These are phyloP conservation scores for Drosophila hydei DNA, from an alignment of 1,140 invertebrate species.

Conservation along the genomic window DNA sequence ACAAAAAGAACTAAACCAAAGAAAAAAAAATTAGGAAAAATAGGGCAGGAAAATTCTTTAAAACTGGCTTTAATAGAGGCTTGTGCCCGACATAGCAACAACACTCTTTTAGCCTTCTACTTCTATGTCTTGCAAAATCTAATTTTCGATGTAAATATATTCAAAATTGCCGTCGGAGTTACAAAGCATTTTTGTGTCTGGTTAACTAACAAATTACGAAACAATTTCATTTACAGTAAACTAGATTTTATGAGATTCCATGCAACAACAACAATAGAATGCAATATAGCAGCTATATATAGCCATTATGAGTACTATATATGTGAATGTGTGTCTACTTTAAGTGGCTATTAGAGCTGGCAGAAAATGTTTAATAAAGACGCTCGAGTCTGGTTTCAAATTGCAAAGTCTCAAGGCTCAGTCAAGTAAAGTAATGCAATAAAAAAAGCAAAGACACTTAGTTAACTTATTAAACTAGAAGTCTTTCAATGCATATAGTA, in stretches of 20 bases:
- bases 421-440: no score
- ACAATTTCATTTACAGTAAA: neutral
- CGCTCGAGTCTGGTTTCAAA: no score
- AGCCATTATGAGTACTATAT: no score
- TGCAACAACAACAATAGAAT: neutral
- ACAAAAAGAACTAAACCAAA: neutral
- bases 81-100: no score
- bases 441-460: no score
- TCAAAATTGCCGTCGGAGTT: neutral
- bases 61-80: slow-evolving; percentile 1
- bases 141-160: neutral
- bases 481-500: no score
- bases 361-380: no score
- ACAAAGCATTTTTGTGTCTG: slow-evolving; percentile 1
- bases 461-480: no score
- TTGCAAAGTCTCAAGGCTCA: no score
- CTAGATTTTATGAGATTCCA: neutral
- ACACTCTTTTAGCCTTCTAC: neutral
- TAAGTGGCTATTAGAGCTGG: neutral
- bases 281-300: neutral
- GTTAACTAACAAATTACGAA: neutral
- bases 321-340: neutral
- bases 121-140: neutral
- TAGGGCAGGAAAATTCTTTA: neutral
- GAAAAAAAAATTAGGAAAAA: no score